Evolutionary conservation across 2,113 vertebrate species (phyloP), one percentile per base, ranked within the genome.

Genomic region (Brachyhypopomus gauderio): DNA sequence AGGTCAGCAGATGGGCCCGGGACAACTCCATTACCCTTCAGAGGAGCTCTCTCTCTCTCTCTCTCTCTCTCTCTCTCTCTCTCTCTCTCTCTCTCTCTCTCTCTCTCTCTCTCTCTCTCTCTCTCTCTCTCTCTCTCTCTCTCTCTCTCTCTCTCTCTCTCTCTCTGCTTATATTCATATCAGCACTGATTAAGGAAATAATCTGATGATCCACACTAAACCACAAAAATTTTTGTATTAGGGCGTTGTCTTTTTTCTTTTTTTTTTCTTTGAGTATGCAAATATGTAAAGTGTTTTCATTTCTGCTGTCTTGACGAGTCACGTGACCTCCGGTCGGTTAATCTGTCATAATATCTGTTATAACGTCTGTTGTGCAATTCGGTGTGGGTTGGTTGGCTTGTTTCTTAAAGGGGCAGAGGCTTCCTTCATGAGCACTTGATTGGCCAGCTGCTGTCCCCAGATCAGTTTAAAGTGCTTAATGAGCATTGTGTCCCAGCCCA

Each of bases 401-500:
- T 1, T 41, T 2, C 25, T 16, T 36, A 17, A 34, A 36, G 34
- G 20, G 30, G n/a, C 66, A n/a, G 7, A n/a, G 7, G 36, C 36
- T 41, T 70, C 66, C n/a, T 11, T 38, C 20, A 41, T 52, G 41
- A 7, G 67, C 72, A n/a, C 58, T 52, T 25, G 30, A 55, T 3
- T 7, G 41, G 56, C 19, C 45, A 9, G 0, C 58, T 58, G 20
- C 45, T 66, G 59, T 55, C 67, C 75, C 71, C 63, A 34, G 38
- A 36, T 73, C 34, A 52, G 66, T 80, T 56, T 59, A 58, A 72
- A 8, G 59, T 4, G 5, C 78, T 72, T 64, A 52, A 75, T 36
- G 63, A 4, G 2, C 5, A 66, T 66, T 23, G 27, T 16, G 41
- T 58, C 27, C 66, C 30, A 20, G 1, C 58, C 4, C 34, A 56